Percentiles rank a stretch among this genome's conserved stretches.
phyloP scores from a whole-genome alignment of 1,140 invertebrate species.

The Zophobas morio region DNA sequence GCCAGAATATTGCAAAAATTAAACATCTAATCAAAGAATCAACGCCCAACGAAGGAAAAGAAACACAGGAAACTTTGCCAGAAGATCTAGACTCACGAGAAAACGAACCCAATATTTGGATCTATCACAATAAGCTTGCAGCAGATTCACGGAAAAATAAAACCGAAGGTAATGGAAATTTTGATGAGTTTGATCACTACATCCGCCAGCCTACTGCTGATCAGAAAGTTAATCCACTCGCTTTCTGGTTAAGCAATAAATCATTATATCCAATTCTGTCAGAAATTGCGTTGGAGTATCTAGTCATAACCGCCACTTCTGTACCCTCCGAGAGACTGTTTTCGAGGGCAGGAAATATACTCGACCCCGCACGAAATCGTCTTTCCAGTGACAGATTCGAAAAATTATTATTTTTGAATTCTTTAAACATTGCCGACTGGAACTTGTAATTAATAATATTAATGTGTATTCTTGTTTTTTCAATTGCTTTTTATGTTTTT shows the following conservation, averaged over 20 bases:
- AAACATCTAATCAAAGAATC: constrained; percentile 4
- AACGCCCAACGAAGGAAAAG: background rate
- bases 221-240: no score
- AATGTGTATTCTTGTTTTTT: no score
- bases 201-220: no score
- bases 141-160: no score
- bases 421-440: constrained; percentile 20
- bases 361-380: constrained; percentile 12
- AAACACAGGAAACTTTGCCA: background rate
- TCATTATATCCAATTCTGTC: constrained; percentile 11
- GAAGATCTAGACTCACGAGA: no score
- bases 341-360: constrained; percentile 21
- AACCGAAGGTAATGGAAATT: no score
- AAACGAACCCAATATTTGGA: no score
- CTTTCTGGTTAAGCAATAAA: constrained; percentile 26
- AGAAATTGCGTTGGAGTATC: constrained; percentile 26
- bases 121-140: no score
- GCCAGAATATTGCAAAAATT: constrained; percentile 12
- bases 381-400: background rate
- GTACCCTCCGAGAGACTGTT: constrained; percentile 42
- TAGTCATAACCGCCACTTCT: constrained; percentile 28
- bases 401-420: constrained; percentile 42
- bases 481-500: constrained; percentile 4
- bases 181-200: no score
- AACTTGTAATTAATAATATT: constrained; percentile 16